Evolutionary conservation across 1,140 invertebrate species (phyloP).

Genomic region (Zaprionus ghesquierei): DNA sequence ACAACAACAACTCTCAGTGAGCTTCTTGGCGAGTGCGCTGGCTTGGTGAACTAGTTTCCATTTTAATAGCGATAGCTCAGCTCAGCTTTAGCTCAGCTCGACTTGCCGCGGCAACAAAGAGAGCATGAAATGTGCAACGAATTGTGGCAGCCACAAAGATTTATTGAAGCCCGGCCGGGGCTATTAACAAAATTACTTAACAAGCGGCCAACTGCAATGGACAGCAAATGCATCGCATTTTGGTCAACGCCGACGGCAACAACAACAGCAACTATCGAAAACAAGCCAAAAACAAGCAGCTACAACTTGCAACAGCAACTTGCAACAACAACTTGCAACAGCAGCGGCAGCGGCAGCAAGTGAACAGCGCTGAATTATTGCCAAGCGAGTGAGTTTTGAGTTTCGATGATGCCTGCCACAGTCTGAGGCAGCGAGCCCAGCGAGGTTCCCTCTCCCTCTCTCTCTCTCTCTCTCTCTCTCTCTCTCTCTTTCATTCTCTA

Average conservation of each 20-base stretch:
- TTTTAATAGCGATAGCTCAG: conserved; percentile 61
- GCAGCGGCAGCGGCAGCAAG: conserved; percentile 17
- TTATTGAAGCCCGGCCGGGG: conserved; percentile 65
- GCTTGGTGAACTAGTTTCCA: conserved; percentile 71
- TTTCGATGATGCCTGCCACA: conserved; percentile 40
- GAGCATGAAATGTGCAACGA: conserved; percentile 80
- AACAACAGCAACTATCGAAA: conserved; percentile 15
- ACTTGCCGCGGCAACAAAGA: conserved; percentile 53
- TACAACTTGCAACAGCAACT: conserved; percentile 1
- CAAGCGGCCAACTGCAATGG: conserved; percentile 65
- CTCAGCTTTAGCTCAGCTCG: conserved; percentile 19
- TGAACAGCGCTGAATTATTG: conserved; percentile 63
- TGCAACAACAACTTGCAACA: conserved; percentile 19
- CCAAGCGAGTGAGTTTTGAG: conserved; percentile 65
- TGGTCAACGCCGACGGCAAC: conserved; percentile 32
- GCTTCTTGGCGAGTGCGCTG: conserved; percentile 55
- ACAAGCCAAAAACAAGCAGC: conserved; percentile 4
- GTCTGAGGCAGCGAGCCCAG: background rate
- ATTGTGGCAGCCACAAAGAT: conserved; percentile 76
- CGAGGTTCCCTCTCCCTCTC: background rate
- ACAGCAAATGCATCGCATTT: conserved; percentile 39
- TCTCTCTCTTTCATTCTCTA: background rate
- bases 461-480: background rate
- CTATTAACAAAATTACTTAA: conserved; percentile 81
- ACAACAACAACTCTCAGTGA: conserved; percentile 51